phyloP scores from a whole-genome alignment of 1,140 invertebrate species.

The Hylaeus anthracinus region DNA sequence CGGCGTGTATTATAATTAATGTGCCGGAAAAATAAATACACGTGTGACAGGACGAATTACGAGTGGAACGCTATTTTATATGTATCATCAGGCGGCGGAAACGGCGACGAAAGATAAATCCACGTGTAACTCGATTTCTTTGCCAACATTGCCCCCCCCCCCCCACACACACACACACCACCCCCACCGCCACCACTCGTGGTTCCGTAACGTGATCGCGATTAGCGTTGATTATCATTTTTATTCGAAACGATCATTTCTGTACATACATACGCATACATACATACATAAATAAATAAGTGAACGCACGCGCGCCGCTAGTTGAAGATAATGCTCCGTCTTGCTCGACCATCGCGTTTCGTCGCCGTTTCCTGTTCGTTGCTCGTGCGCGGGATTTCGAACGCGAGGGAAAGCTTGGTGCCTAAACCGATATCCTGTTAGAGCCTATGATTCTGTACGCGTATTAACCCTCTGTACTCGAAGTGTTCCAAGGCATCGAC shows the following conservation, averaged over 20 bases:
- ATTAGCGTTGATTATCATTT: background rate
- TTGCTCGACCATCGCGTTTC: constrained; percentile 12
- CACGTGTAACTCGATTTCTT: too few relatives aligned
- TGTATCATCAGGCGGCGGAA: constrained; percentile 6
- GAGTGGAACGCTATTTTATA: constrained; percentile 42
- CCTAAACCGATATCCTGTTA: background rate
- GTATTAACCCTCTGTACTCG: too few relatives aligned
- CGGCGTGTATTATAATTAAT: constrained; percentile 70
- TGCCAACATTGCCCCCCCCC: too few relatives aligned
- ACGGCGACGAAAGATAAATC: constrained; percentile 27
- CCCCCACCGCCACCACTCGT: too few relatives aligned
- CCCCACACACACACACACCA: too few relatives aligned
- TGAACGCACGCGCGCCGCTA: too few relatives aligned
- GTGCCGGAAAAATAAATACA: constrained; percentile 54
- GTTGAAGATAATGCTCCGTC: background rate
- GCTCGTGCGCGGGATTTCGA: constrained; percentile 6
- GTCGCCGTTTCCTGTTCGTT: constrained; percentile 36
- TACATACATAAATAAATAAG: background rate
- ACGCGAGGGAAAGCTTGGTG: background rate
- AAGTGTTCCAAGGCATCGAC: too few relatives aligned
- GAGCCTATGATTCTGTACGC: too few relatives aligned
- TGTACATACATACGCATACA: constrained; percentile 1
- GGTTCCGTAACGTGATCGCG: constrained; percentile 9
- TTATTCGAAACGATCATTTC: constrained; percentile 16
- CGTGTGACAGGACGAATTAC: constrained; percentile 26